phyloP scores from a whole-genome alignment of 1,140 invertebrate species.

The Drosophila athabasca region DNA sequence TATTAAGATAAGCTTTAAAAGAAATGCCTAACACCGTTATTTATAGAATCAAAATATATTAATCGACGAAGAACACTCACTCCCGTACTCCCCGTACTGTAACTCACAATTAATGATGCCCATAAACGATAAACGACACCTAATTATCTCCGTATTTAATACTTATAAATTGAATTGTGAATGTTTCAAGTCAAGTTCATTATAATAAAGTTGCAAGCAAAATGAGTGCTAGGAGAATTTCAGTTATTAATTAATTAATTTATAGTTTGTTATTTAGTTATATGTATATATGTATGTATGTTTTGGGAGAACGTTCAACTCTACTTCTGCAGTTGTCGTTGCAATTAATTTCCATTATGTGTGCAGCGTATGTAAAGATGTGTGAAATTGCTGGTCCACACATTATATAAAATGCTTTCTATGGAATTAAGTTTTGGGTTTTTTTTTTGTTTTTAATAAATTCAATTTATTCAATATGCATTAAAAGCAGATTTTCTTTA shows the following conservation, averaged over 20 bases:
- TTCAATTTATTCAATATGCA: constrained; percentile 33
- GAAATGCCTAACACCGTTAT: no score
- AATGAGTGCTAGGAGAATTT: constrained; percentile 3
- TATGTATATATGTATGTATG: constrained; percentile 6
- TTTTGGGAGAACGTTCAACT: no score
- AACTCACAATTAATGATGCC: no score
- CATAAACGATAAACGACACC: not conserved
- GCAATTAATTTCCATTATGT: constrained; percentile 15
- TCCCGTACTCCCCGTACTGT: no score
- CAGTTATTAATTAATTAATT: constrained; percentile 5
- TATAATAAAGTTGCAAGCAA: constrained; percentile 21
- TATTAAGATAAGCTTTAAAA: no score
- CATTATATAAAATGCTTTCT: constrained; percentile 42
- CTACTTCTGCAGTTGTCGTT: not conserved
- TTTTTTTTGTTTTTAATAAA: not conserved
- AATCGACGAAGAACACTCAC: no score
- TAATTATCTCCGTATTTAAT: constrained; percentile 18
- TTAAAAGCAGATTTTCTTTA: constrained; percentile 31
- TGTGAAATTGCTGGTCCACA: constrained; percentile 8
- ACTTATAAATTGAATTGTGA: constrained; percentile 4
- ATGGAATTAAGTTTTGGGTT: constrained; percentile 36
- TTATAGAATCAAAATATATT: no score
- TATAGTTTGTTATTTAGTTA: constrained; percentile 40
- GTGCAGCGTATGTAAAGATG: constrained; percentile 7
- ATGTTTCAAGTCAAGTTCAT: constrained; percentile 16